Base-by-base conservation (phyloP, 2,888 invertebrate species). In the Ptilodon capucinus region DNA sequence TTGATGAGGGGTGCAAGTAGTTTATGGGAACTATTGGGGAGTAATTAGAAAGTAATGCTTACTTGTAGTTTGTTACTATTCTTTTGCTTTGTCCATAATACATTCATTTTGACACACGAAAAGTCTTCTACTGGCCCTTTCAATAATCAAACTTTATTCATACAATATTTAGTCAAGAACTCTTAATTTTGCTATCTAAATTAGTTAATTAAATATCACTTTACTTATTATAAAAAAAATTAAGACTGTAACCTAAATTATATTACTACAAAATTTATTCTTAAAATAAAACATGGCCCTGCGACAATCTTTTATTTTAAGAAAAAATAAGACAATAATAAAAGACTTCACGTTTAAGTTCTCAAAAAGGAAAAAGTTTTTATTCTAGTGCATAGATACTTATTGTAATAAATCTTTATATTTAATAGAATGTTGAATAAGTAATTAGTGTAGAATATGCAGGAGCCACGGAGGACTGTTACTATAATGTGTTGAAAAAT, bases 1-100 rank as follows among this genome's bases (percentile, higher is more conserved):
- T n/a, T n/a, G n/a, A n/a, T n/a, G n/a, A n/a, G n/a, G n/a, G n/a
- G n/a, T n/a, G n/a, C n/a, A n/a, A n/a, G n/a, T n/a, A n/a, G n/a
- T n/a, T n/a, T n/a, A n/a, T n/a, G n/a, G n/a, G n/a, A n/a, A n/a
- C 7, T 25, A 9, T 2, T 25, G 9, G 23, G 23, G 23, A 9
- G 23, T 23, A 8, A 7, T 5, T 5, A 23, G 7, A 7, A 7
- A 23, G 9, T 28, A 28, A 28, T n/a, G n/a, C 60, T 66, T 54
- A 71, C 72, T 48, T 71, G 69, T 51, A 70, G 66, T 59, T 35
- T 38, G 19, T 72, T 72, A 41, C 69, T 62, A 41, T 71, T 61
- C 64, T 68, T 79, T 21, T 68, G 69, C 51, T 74, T 70, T 16
- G 71, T 64, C 67, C 76, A 76, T 18, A 78, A 48, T 42, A 76